Conservation (phyloP, 2,888 invertebrate species). For the Erebia epiphron region DNA sequence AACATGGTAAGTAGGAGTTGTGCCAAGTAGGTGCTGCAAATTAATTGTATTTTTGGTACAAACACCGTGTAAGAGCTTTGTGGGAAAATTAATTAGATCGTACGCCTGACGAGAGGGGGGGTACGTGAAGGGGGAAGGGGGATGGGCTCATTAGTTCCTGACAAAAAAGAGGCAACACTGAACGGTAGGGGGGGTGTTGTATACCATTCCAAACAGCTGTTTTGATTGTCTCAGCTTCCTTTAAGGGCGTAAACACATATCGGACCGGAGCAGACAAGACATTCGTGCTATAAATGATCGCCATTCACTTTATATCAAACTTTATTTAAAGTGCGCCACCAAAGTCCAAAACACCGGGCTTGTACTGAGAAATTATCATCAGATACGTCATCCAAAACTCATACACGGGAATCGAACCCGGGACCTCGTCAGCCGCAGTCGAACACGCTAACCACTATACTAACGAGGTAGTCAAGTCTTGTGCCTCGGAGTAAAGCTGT, state of each 20-base stretch:
- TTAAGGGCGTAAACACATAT: not conserved
- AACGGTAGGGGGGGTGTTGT: conserved; percentile 4
- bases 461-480: too few relatives aligned
- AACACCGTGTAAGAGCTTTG: conserved; percentile 31
- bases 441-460: too few relatives aligned
- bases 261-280: too few relatives aligned
- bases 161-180: conserved; percentile 26
- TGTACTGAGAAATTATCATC: too few relatives aligned
- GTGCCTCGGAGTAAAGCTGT: too few relatives aligned
- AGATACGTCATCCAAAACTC: too few relatives aligned
- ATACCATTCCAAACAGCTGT: conserved; percentile 6
- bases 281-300: too few relatives aligned
- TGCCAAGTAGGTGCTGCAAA: conserved; percentile 27
- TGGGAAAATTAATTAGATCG: conserved; percentile 27
- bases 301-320: too few relatives aligned
- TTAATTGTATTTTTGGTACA: conserved; percentile 31
- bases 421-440: too few relatives aligned
- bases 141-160: conserved; percentile 22
- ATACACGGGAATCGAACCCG: too few relatives aligned
- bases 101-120: conserved; percentile 9
- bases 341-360: too few relatives aligned
- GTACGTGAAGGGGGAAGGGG: not conserved
- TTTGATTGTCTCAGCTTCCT: conserved; percentile 9
- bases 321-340: too few relatives aligned
- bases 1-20: not conserved